Base-by-base conservation (phyloP, 2,113 vertebrate species). In the Pimephales promelas region DNA sequence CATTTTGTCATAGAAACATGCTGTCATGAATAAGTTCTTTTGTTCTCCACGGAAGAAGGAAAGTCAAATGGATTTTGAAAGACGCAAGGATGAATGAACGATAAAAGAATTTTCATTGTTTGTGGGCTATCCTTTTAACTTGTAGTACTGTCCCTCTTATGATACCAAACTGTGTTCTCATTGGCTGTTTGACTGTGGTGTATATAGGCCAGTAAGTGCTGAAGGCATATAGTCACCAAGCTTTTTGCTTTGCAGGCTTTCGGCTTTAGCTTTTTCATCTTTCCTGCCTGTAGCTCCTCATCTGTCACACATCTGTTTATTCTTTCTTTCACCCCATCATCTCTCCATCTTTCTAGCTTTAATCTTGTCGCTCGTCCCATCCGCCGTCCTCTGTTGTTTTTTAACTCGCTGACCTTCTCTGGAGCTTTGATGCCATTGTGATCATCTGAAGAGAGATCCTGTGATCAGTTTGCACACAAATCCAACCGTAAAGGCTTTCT, bases 271-370 rank as follows among this genome's bases (percentile, higher is more conserved):
- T 31, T 79, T 79, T 79, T 64, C 78, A 66, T 79, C 43, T 47
- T 79, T 64, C 26, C 47, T 64, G 43, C 61, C 78, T 66, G 43
- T 79, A 79, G 78, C 78, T 79, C 43, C 61, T 79, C 61, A 49
- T 79, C 61, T 66, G 78, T 64, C 78, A 64, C 18, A 79, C 78
- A 79, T 79, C 43, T 79, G 59, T 66, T 49, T 26, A 0, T 64
- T 79, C 43, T 24, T 84, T 57, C 10, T 28, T 64, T n/a, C 59
- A 36, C 22, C 10, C 28, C 31, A 43, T 22, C 54, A 28, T 76
- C 64, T 73, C 47, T 28, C 79, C 45, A 62, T 81, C n/a, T 47
- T 62, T 64, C 57, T 22, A 40, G 68, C 73, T 31, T 49, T 73
- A 57, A 66, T 79, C 78, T 49, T 43, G 28, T 45, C 4, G 3